These are phyloP conservation scores for Eupeodes luniger DNA, from an alignment of 2,888 invertebrate genomes.

Conservation along the genomic window DNA sequence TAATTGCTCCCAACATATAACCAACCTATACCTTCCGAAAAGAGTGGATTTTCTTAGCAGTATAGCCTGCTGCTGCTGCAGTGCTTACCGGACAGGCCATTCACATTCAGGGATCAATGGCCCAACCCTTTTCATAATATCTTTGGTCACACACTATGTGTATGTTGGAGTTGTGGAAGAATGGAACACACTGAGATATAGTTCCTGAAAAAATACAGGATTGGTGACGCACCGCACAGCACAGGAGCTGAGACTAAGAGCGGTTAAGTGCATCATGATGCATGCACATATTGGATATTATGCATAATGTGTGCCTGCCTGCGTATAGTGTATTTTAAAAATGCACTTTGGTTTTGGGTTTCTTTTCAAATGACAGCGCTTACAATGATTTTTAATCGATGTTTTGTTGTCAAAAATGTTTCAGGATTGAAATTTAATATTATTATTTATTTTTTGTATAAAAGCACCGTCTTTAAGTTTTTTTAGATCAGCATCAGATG, in stretches of 20 bases:
- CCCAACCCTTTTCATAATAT: constrained; percentile 60
- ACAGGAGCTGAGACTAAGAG: background rate
- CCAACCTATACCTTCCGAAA: background rate
- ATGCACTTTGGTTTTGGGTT: constrained; percentile 35
- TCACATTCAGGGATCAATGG: constrained; percentile 58
- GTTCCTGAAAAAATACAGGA: constrained; percentile 27
- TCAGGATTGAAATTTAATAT: constrained; percentile 21
- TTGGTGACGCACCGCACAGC: background rate
- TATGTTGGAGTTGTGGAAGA: background rate
- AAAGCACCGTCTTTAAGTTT: background rate
- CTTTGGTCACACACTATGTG: constrained; percentile 24
- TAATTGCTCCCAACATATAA: constrained; percentile 59
- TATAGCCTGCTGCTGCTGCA: constrained; percentile 27
- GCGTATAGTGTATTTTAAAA: background rate
- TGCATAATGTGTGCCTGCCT: no score
- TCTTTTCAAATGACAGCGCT: constrained; percentile 19
- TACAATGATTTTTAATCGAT: constrained; percentile 18
- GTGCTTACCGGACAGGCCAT: constrained; percentile 28
- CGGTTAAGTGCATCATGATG: constrained; percentile 1
- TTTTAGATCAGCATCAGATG: background rate
- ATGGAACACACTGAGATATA: background rate
- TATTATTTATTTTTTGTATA: background rate
- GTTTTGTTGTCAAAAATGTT: constrained; percentile 22
- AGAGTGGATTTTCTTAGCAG: constrained; percentile 63
- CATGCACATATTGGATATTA: constrained; percentile 35